phyloP scores from a whole-genome alignment of 2,888 invertebrate genomes.

The Idaea aversata region DNA sequence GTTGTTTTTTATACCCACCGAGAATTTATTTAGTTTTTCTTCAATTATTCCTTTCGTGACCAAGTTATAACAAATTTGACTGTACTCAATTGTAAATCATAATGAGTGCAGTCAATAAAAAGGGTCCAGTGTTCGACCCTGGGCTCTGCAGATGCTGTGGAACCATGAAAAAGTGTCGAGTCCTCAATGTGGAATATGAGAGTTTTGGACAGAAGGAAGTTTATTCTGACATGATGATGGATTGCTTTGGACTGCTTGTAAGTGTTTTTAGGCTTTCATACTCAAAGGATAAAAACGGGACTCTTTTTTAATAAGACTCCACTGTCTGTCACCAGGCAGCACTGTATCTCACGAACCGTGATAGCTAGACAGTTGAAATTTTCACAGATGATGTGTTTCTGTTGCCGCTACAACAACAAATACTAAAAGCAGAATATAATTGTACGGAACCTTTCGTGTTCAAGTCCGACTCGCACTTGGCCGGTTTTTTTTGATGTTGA shows the following conservation, averaged over 20 bases:
- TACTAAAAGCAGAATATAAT: no score
- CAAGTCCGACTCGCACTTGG: no score
- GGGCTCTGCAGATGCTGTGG: conserved; percentile 69
- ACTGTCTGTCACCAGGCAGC: not conserved
- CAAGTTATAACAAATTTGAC: no score
- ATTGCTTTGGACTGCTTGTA: conserved; percentile 68
- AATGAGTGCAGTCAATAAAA: conserved; percentile 51
- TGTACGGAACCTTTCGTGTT: no score
- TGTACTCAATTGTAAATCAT: not conserved
- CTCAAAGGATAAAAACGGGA: not conserved
- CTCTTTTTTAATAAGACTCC: not conserved
- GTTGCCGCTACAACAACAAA: no score
- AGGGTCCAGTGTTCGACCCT: conserved; percentile 62
- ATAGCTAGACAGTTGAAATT: no score
- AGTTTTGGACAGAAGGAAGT: conserved; percentile 60
- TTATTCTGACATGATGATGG: conserved; percentile 70
- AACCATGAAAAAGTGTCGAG: conserved; percentile 62
- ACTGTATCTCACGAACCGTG: no score
- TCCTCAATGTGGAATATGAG: conserved; percentile 66
- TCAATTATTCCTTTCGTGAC: no score
- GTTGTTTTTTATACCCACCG: no score
- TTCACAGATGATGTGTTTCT: no score
- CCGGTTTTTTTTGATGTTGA: no score
- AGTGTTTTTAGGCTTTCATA: conserved; percentile 19
- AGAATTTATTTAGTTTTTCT: no score